phyloP scores from a whole-genome alignment of 1,140 invertebrate genomes.

The Teleopsis dalmanni region DNA sequence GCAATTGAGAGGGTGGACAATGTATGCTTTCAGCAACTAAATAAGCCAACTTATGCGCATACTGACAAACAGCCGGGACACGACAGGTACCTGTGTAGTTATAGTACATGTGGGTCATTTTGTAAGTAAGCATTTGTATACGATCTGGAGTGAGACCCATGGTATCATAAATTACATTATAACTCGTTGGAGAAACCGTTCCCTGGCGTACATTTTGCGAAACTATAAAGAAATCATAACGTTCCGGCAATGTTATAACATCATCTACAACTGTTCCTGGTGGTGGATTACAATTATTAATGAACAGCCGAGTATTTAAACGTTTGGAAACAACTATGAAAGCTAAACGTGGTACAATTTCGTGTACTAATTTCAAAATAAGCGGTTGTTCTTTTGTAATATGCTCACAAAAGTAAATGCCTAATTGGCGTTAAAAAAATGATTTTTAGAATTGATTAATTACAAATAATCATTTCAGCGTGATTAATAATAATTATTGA shows the following conservation, averaged over 20 bases:
- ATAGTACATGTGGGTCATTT: slow-evolving; percentile 75
- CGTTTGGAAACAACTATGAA: slow-evolving; percentile 67
- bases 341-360: no score
- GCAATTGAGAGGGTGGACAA: slow-evolving; percentile 45
- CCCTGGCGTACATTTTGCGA: slow-evolving; percentile 69
- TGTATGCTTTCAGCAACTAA: slow-evolving; percentile 65
- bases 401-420: no score
- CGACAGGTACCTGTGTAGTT: slow-evolving; percentile 74
- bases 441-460: no score
- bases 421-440: no score
- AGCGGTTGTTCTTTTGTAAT: no score
- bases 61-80: slow-evolving; percentile 80
- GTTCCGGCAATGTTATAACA: slow-evolving; percentile 70
- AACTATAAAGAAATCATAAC: slow-evolving; percentile 78
- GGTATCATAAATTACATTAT: slow-evolving; percentile 66
- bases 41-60: slow-evolving; percentile 80
- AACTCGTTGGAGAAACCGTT: slow-evolving; percentile 74
- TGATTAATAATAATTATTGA: no score
- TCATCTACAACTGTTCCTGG: slow-evolving; percentile 85
- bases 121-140: slow-evolving; percentile 69
- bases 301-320: slow-evolving; percentile 62
- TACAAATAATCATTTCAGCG: no score
- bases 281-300: slow-evolving; percentile 47
- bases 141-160: slow-evolving; percentile 55
- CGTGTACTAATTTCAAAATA: no score